Evolutionary conservation across 2,888 invertebrate genomes (phyloP).

Genomic region (Spisula subtruncata): DNA sequence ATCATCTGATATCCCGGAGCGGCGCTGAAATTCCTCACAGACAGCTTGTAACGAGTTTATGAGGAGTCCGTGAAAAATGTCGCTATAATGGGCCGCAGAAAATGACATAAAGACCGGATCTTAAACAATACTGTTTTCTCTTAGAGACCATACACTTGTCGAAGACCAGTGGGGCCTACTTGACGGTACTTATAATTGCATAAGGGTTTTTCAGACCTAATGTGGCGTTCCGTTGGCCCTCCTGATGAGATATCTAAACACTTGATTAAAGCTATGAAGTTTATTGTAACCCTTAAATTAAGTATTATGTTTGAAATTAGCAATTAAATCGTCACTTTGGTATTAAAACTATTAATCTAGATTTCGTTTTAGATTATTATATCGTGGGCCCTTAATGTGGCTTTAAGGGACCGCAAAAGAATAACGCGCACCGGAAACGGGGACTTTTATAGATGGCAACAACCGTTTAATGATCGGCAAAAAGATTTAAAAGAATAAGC

Average conservation of each 20-base stretch:
- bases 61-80: neutral
- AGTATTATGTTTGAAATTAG: slow-evolving; percentile 24
- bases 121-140: neutral
- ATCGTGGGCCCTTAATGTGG: neutral
- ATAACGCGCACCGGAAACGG: neutral
- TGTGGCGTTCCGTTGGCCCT: neutral
- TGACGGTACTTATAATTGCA: neutral
- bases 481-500: neutral
- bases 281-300: slow-evolving; percentile 1
- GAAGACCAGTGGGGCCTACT: neutral
- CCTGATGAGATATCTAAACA: neutral
- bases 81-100: neutral
- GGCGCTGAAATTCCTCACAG: neutral
- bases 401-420: neutral
- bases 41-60: neutral
- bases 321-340: neutral
- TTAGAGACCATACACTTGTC: neutral
- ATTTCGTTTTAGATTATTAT: neutral
- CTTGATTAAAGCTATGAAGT: neutral
- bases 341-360: neutral
- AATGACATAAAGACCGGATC: neutral
- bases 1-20: slow-evolving; percentile 15
- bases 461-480: neutral
- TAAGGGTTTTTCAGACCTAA: neutral
- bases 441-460: neutral